Percentiles rank a stretch among this genome's conserved stretches.
Conservation (phyloP, 2,888 invertebrate genomes). For the Epsilonema sp. region DNA sequence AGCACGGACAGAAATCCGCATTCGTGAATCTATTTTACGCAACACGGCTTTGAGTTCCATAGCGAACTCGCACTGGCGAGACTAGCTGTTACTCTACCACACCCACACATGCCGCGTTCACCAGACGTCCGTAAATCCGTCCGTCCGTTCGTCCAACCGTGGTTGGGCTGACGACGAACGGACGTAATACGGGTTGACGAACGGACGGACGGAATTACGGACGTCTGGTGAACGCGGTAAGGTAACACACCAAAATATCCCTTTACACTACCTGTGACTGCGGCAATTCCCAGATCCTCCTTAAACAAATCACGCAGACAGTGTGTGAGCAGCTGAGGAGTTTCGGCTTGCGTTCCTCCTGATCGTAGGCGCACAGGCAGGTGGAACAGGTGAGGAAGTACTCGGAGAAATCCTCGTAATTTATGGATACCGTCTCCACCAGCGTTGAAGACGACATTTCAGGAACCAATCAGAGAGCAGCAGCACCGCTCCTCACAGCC, state of each 20-base stretch:
- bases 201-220: background rate
- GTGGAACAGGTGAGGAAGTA: slow-evolving; percentile 86
- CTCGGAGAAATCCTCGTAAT: slow-evolving; percentile 89
- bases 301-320: slow-evolving; percentile 63
- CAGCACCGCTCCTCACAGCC: too few relatives aligned
- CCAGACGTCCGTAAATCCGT: slow-evolving; percentile 3
- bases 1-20: too few relatives aligned
- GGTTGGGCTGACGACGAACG: background rate
- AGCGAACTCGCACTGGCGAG: too few relatives aligned
- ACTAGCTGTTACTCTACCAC: too few relatives aligned
- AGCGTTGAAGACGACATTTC: slow-evolving; percentile 43
- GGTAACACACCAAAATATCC: too few relatives aligned
- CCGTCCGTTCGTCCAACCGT: background rate
- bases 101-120: too few relatives aligned
- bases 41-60: too few relatives aligned
- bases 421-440: slow-evolving; percentile 85
- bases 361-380: slow-evolving; percentile 50
- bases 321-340: slow-evolving; percentile 77
- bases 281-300: slow-evolving; percentile 29
- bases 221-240: background rate
- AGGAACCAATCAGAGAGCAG: too few relatives aligned
- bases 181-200: too few relatives aligned
- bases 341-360: slow-evolving; percentile 49
- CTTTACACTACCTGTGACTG: slow-evolving; percentile 10
- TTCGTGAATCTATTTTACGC: too few relatives aligned